These are phyloP conservation scores for Eristalis pertinax DNA, from an alignment of 2,888 invertebrate species.

Conservation along the genomic window DNA sequence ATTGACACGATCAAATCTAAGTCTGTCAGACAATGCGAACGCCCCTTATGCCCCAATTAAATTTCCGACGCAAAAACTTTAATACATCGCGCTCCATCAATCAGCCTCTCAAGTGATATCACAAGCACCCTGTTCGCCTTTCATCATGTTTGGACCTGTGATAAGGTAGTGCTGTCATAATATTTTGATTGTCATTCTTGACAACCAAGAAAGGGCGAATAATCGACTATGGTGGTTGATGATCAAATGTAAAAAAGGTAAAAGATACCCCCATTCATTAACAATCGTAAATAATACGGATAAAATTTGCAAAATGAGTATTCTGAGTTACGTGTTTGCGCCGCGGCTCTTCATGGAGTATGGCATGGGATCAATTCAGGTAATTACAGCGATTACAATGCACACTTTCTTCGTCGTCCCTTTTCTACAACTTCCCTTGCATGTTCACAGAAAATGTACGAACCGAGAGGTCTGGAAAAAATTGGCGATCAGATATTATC, in stretches of 20 bases:
- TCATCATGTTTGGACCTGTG: not conserved
- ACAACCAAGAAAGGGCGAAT: conserved; percentile 4
- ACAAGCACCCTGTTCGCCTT: too few relatives aligned
- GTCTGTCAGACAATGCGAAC: too few relatives aligned
- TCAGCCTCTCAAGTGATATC: too few relatives aligned
- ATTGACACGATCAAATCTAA: too few relatives aligned
- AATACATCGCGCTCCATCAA: too few relatives aligned
- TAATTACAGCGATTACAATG: conserved; percentile 73
- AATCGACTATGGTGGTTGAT: conserved; percentile 37
- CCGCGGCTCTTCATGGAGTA: conserved; percentile 89
- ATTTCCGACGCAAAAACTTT: too few relatives aligned
- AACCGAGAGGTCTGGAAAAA: conserved; percentile 86
- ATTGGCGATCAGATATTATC: conserved; percentile 88
- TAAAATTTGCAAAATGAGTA: conserved; percentile 76
- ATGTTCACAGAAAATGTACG: conserved; percentile 84
- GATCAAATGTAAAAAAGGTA: conserved; percentile 32
- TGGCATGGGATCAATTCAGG: conserved; percentile 84
- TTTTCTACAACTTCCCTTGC: conserved; percentile 72
- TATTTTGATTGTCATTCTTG: conserved; percentile 34
- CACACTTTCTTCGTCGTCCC: conserved; percentile 21
- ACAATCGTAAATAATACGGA: not conserved
- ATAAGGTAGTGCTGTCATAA: conserved; percentile 42
- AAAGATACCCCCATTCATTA: conserved; percentile 17
- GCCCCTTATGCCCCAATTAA: too few relatives aligned
- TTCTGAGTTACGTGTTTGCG: conserved; percentile 85